These are phyloP conservation scores for Isurus oxyrinchus DNA, from an alignment of 2,113 vertebrate species.

Conservation along the genomic window DNA sequence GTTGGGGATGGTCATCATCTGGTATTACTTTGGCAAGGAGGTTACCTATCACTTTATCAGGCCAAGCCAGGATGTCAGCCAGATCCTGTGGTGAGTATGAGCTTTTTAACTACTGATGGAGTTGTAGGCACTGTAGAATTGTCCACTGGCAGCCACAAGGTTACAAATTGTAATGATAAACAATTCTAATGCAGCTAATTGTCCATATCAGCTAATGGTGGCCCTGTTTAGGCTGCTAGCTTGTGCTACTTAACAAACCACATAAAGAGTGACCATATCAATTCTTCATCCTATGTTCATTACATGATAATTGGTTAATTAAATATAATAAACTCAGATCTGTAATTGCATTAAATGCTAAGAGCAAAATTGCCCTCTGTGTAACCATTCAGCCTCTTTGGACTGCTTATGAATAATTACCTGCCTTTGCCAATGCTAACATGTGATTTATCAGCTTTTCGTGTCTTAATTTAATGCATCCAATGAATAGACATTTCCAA, in stretches of 20 bases:
- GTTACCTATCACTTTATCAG: background rate
- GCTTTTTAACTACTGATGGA: background rate
- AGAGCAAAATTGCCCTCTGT: background rate
- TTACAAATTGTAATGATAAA: background rate
- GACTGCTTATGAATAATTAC: background rate
- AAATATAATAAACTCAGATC: background rate
- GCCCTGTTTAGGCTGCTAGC: background rate
- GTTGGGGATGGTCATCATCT: background rate
- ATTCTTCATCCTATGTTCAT: background rate
- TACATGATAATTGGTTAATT: background rate
- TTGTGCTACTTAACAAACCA: background rate
- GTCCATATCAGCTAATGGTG: background rate
- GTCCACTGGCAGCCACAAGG: background rate
- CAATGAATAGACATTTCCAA: slow-evolving; percentile 6
- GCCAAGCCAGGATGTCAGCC: background rate
- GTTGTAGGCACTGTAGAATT: background rate
- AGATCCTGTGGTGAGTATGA: background rate
- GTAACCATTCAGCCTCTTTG: background rate
- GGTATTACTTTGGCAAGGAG: background rate
- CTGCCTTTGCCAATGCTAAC: background rate
- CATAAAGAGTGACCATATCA: background rate
- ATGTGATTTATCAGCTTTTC: background rate
- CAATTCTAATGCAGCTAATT: background rate
- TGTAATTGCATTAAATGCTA: slow-evolving; percentile 6
- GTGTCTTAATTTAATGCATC: slow-evolving; percentile 24